Evolutionary conservation across 2,113 vertebrate genomes (phyloP).

Genomic region (Macrotis lagotis): DNA sequence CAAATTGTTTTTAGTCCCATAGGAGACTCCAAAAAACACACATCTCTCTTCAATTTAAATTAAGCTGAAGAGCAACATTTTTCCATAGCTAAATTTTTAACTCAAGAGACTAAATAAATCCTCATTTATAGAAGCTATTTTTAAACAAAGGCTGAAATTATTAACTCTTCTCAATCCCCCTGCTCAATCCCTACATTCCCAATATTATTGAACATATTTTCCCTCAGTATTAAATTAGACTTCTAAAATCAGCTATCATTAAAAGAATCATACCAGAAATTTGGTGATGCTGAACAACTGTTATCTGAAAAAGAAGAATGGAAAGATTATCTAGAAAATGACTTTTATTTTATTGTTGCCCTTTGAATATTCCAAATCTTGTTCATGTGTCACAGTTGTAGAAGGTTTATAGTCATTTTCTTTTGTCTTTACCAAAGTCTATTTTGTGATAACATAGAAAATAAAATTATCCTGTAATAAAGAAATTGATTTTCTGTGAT

Average conservation of each 20-base stretch:
- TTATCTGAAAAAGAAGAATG: background rate
- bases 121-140: slow-evolving; percentile 7
- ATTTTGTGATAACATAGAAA: background rate
- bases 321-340: background rate
- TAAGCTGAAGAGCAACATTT: slow-evolving; percentile 16
- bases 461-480: background rate
- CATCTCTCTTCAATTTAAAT: slow-evolving; percentile 44
- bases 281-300: background rate
- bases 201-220: slow-evolving; percentile 10
- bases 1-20: slow-evolving; percentile 20
- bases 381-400: background rate
- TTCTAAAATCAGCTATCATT: slow-evolving; percentile 23
- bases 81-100: slow-evolving; percentile 53
- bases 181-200: background rate
- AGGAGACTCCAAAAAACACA: slow-evolving; percentile 44
- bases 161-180: background rate
- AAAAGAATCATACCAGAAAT: background rate
- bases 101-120: slow-evolving; percentile 5
- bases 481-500: slow-evolving; percentile 24
- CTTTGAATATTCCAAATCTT: background rate
- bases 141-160: background rate
- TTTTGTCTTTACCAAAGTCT: background rate
- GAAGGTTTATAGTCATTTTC: background rate
- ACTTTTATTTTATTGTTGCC: slow-evolving; percentile 25
- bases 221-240: background rate